Conservation (phyloP, 64 coral and sea anemone species). For the Catalaphyllia jardinei region DNA sequence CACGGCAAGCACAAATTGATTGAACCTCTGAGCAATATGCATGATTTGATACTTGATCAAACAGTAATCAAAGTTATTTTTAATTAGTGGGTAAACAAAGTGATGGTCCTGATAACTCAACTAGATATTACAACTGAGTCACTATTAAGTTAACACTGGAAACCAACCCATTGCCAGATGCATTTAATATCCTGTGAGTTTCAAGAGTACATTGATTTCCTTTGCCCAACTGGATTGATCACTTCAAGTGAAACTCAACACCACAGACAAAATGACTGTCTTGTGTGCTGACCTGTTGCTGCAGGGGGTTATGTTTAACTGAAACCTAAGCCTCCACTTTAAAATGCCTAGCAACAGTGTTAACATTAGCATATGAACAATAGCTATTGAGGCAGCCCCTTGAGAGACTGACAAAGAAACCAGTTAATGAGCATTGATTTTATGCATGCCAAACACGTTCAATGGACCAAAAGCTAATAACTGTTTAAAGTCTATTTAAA, state of each 20-base stretch:
- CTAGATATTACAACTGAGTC: not conserved
- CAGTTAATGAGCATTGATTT: conserved; percentile 22
- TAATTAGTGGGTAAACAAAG: conserved; percentile 22
- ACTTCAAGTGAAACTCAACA: conserved; percentile 9
- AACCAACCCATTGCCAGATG: conserved; percentile 5
- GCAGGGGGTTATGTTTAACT: conserved; percentile 40
- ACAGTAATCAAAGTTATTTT: conserved; percentile 2
- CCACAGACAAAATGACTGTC: not conserved
- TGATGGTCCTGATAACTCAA: not conserved
- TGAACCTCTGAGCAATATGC: too few species aligned
- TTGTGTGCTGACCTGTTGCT: conserved; percentile 7
- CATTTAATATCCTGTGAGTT: not conserved
- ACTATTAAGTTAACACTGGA: not conserved
- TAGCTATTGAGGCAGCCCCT: not conserved
- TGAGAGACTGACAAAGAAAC: not conserved
- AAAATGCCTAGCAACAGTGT: conserved; percentile 47
- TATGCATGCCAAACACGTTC: conserved; percentile 3
- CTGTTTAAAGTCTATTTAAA: conserved; percentile 18
- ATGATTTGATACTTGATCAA: not conserved
- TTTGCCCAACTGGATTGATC: not conserved
- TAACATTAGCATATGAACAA: conserved; percentile 35
- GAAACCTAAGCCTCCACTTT: conserved; percentile 19
- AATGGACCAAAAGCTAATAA: not conserved
- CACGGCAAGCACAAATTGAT: too few species aligned
- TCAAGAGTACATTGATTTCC: not conserved